Conservation (phyloP, 2,113 vertebrate genomes). For the Carlito syrichta region DNA sequence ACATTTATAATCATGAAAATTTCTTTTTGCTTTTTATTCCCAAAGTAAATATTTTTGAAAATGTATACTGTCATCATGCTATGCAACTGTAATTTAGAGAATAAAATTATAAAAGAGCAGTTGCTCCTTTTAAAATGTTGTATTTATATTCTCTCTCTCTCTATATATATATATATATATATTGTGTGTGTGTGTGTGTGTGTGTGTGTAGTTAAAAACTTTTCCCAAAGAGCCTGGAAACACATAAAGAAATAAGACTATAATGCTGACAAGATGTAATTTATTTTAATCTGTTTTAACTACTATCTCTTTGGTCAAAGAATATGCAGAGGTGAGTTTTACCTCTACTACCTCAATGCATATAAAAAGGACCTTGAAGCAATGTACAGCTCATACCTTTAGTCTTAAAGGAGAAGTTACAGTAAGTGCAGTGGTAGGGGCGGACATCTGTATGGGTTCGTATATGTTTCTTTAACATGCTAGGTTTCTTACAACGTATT, state of each 20-base stretch:
- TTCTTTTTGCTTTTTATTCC: background rate
- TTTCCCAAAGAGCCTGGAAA: background rate
- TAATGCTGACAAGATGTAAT: background rate
- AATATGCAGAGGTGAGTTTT: background rate
- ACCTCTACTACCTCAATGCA: background rate
- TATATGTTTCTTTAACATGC: slow-evolving; percentile 99
- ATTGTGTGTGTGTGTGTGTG: no score
- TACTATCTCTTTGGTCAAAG: background rate
- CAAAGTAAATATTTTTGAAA: slow-evolving; percentile 43
- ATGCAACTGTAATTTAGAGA: background rate
- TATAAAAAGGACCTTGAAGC: background rate
- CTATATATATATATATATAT: no score
- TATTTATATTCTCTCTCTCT: no score
- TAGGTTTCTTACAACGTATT: slow-evolving; percentile 98
- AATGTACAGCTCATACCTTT: slow-evolving; percentile 86
- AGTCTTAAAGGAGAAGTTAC: slow-evolving; percentile 99
- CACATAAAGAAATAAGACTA: background rate
- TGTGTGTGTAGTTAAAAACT: background rate
- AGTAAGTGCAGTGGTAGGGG: slow-evolving; percentile 96
- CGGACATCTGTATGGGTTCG: slow-evolving; percentile 97
- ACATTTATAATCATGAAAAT: background rate
- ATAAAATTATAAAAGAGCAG: slow-evolving; percentile 14
- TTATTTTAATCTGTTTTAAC: background rate
- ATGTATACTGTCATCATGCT: background rate
- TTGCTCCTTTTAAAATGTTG: slow-evolving; percentile 32